Percentiles rank a stretch among this genome's conserved stretches.
Conservation (phyloP, 2,888 invertebrate species). For the Macaria notata region DNA sequence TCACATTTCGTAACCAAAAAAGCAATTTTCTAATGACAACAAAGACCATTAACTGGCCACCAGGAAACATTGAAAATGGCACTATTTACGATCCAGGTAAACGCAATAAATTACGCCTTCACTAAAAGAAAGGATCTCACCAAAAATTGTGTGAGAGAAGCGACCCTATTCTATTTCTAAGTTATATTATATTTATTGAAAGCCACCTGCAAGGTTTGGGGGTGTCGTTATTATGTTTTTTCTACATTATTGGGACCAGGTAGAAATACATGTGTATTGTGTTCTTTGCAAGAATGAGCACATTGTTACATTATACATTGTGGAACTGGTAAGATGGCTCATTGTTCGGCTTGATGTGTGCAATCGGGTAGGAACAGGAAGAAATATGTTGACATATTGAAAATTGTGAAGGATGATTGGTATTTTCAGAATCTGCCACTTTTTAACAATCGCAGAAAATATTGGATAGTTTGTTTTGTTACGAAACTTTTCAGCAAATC, state of each 20-base stretch:
- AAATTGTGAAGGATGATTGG: too few relatives aligned
- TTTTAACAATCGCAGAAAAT: too few relatives aligned
- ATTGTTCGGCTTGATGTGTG: constrained; percentile 10
- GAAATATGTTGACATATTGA: too few relatives aligned
- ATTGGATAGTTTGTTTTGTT: too few relatives aligned
- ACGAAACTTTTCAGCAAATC: too few relatives aligned
- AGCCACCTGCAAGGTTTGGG: constrained; percentile 29
- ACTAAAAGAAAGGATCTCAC: constrained; percentile 18
- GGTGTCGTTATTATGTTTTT: constrained; percentile 22
- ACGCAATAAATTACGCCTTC: constrained; percentile 15
- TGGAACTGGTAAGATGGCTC: constrained; percentile 1
- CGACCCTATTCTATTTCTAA: constrained; percentile 13
- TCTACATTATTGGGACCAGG: constrained; percentile 30
- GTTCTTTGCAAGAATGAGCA: constrained; percentile 13
- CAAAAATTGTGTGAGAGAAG: constrained; percentile 15
- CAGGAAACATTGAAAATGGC: constrained; percentile 4
- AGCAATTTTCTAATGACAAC: too few relatives aligned
- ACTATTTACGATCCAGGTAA: constrained; percentile 10
- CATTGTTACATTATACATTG: constrained; percentile 5
- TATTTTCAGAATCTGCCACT: too few relatives aligned
- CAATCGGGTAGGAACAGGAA: background rate
- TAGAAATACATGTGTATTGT: constrained; percentile 24
- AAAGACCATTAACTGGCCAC: background rate
- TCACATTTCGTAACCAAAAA: too few relatives aligned
- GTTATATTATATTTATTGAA: constrained; percentile 6